Evolutionary conservation across 2,113 vertebrate genomes (phyloP), one percentile per base, ranked within the genome.

Genomic region (Seriola aureovittata): DNA sequence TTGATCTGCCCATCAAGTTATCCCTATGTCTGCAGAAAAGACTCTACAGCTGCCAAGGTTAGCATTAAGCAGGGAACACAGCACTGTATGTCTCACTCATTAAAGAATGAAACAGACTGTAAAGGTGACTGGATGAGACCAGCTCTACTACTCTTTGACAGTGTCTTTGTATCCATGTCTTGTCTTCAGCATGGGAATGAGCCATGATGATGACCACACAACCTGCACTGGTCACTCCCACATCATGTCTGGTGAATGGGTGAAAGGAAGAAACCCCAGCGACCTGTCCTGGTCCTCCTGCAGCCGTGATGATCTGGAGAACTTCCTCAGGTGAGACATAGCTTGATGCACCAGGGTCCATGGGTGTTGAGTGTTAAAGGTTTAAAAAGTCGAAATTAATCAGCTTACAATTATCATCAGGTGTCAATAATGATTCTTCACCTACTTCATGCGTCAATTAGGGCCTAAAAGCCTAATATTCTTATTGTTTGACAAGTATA

Each of bases 181-280:
- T 89, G 29, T 60, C 67, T 34, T 72, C 71, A 99, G 98, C 91
- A 95, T 99, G 96, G 98, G 98, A 10, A 99, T 99, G 96, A 99
- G 96, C 89, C 98, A 99, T 0, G 98, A 99, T 0, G 98, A 99
- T 0, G 97, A 99, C 72, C 97, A 99, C 38, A 85, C 95, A 0
- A 93, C 96, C 57, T 99, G 98, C 46, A 95, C 95, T 0, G 96
- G 97, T 25, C 95, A 97, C 81, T 97, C 97, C 44, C 97, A 99
- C 89, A 98, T 99, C 88, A 99, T 99, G 98, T 99, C 98, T 0
- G 98, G 98, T 82, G 98, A 99, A 78, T 99, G 98, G 98, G 96
- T 99, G 83, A 99, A 99, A 85, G 98, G 98, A 59, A 96, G 97
- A 64, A 99, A 97, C 87, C 98, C 98, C 88, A 99, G 97, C 17